Conservation (phyloP, 30 jellyfish, hydroid and myxozoan genomes). For the Aurelia sp. region DNA sequence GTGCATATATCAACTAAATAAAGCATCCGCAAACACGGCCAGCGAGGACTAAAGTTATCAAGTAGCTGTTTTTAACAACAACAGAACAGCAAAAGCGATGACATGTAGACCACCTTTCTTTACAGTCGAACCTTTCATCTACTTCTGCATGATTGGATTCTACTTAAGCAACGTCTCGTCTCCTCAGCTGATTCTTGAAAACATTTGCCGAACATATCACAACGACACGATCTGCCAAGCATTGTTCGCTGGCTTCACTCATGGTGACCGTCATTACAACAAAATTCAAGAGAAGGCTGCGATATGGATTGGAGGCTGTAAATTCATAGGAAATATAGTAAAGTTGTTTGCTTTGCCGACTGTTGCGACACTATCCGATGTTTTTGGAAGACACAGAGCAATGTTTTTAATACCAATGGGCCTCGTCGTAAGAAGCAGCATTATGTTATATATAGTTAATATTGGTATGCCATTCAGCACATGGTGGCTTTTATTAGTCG, state of each 20-base stretch:
- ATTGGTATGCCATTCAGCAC: conserved; percentile 15
- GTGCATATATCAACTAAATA: no score
- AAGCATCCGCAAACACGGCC: no score
- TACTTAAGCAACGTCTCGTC: conserved; percentile 29
- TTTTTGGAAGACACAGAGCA: conserved; percentile 25
- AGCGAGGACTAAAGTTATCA: no score
- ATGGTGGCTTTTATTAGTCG: conserved; percentile 8
- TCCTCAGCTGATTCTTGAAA: conserved; percentile 41
- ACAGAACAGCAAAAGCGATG: neutral
- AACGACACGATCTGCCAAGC: conserved; percentile 32
- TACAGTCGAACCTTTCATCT: conserved; percentile 40
- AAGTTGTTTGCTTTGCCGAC: conserved; percentile 30
- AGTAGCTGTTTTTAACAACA: no score
- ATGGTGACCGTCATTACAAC: neutral
- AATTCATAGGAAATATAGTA: neutral
- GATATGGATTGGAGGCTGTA: conserved; percentile 24
- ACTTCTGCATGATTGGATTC: conserved; percentile 36
- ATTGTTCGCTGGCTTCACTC: conserved; percentile 5
- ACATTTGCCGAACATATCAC: conserved; percentile 2
- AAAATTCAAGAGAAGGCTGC: conserved; percentile 39
- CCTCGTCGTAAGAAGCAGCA: conserved; percentile 13
- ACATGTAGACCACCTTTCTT: neutral
- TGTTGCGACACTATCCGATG: conserved; percentile 14
- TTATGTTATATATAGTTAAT: conserved; percentile 1
- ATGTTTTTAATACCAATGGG: conserved; percentile 26